Conservation (phyloP, 1,140 invertebrate species). For the Apolygus lucorum region DNA sequence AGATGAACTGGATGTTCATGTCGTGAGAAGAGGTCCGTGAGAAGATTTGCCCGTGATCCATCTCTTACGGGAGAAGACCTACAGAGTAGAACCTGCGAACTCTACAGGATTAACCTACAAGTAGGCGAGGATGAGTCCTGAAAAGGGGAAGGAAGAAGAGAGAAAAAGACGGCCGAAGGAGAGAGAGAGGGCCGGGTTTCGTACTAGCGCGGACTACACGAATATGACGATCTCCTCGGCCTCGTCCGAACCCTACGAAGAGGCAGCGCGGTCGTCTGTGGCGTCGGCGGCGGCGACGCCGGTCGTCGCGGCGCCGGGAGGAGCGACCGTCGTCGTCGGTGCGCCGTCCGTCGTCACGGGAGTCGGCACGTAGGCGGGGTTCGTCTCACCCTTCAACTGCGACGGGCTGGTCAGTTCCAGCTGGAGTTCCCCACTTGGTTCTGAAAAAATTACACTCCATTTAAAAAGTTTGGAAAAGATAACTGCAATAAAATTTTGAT, state of each 20-base stretch:
- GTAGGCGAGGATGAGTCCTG: too few species aligned
- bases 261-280: background rate
- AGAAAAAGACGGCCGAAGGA: background rate
- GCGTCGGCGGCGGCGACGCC: background rate
- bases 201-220: background rate
- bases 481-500: too few species aligned
- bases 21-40: too few species aligned
- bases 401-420: background rate
- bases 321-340: background rate
- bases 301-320: background rate
- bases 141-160: background rate
- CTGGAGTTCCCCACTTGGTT: background rate
- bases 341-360: too few species aligned
- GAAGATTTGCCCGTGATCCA: too few species aligned
- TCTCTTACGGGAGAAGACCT: too few species aligned
- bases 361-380: constrained; percentile 1
- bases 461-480: too few species aligned
- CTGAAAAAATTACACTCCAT: background rate
- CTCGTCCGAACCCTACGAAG: constrained; percentile 11
- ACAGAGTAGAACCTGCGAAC: too few species aligned
- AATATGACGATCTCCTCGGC: constrained; percentile 5
- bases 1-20: too few species aligned
- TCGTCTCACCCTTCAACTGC: background rate
- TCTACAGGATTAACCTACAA: too few species aligned
- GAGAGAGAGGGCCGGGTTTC: background rate